phyloP scores from a whole-genome alignment of 2,113 vertebrate species.

The Steatornis caripensis region DNA sequence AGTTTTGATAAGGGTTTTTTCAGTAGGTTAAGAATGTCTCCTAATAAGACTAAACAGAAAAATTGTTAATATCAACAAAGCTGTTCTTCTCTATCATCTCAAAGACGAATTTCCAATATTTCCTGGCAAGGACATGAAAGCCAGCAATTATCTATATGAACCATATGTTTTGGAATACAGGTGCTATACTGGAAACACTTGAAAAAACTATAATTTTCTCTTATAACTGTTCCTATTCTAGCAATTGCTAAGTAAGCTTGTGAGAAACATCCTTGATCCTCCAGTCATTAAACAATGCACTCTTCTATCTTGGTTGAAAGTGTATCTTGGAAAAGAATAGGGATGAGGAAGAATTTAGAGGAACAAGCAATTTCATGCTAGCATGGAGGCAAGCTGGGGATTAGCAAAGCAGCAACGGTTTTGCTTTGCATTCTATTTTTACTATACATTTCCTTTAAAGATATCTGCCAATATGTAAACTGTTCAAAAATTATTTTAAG shows the following conservation, averaged over 20 bases:
- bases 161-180: constrained; percentile 9
- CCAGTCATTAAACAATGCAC: neutral
- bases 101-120: constrained; percentile 9
- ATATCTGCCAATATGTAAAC: neutral
- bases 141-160: neutral
- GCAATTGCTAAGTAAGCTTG: neutral
- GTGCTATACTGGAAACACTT: constrained; percentile 25
- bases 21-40: neutral
- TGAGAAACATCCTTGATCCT: neutral
- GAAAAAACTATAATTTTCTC: neutral
- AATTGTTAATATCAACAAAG: constrained; percentile 16
- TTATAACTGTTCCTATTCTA: neutral
- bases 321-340: neutral
- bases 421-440: neutral
- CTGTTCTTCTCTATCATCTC: neutral
- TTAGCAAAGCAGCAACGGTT: neutral
- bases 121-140: constrained; percentile 34
- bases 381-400: neutral
- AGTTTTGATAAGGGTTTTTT: neutral
- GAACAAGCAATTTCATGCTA: neutral
- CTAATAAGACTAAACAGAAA: neutral
- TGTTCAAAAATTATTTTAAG: neutral
- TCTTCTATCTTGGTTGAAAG: neutral
- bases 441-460: neutral
- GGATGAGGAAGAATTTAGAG: neutral